Base-by-base conservation (phyloP, 2,797 vertebrate species). In the Urophycis tenuis region DNA sequence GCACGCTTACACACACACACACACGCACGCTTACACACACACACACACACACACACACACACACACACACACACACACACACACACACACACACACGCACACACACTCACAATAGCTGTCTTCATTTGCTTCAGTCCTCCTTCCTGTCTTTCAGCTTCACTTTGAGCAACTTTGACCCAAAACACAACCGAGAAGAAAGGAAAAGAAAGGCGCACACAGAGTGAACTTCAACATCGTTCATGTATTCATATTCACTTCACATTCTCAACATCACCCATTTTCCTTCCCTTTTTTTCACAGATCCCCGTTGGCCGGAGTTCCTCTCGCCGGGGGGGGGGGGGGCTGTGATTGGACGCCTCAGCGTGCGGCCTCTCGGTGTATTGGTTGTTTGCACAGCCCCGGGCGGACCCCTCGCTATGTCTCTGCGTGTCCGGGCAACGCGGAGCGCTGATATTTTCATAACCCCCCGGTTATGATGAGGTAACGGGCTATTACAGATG, bases 381-480 rank as follows among this genome's bases (percentile, higher is more conserved):
- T 73, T 75, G 74, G 80, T 86, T 89, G 80, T 86, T 89, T 76
- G 41, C 87, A 88, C 87, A 90, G 90, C 85, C 85, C 69, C 39
- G 0, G 12, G 80, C 79, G 72, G 78, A 84, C 85, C 78, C 76
- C 76, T 80, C 85, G 79, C 84, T 86, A 79, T 79, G 82, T 81
- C 82, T 84, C 81, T 78, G 80, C 69, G 33, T 83, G 78, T 83
- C 81, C 64, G 41, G 83, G 72, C 72, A 73, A 90, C 83, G 85
- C 82, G 85, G 84, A 87, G 80, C 85, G 80, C 84, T 91, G 91
- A 92, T 92, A 93, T 93, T 93, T 93, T 92, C 89, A 92, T 93
- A 92, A 92, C 92, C 53, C 86, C 92, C 53, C 86, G 75, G 86
- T 85, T 83, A 85, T 85, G 82, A 81, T 92, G 92, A 93, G 88